Evolutionary conservation across 2,113 vertebrate genomes (phyloP), one percentile per base, ranked within the genome.

Genomic region (Craseonycteris thonglongyai): DNA sequence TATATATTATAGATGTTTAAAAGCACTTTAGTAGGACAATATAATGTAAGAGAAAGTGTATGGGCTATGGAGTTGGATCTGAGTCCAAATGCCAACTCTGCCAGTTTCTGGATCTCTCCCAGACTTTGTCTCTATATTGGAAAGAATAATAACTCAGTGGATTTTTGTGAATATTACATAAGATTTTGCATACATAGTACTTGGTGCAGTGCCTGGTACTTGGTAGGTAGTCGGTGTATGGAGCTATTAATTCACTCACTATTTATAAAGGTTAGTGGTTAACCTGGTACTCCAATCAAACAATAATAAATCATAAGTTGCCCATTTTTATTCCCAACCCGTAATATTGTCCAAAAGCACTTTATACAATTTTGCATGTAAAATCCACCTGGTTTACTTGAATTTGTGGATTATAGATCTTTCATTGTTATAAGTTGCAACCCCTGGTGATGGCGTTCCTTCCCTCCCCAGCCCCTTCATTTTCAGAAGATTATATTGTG

Each of bases 291-390:
- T 96, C 63, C 22, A 90, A 71, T 72, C 83, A 85, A 90, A 92
- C 63, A 93, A 72, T 90, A 93, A 96, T 92, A 91, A 97, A 96
- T 96, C 66, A 79, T 95, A 91, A 95, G 78, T 66, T 94, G 30
- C 72, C 58, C 4, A 0, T 38, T 49, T 49, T 80, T 90, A 83
- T 93, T 96, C 85, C 83, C 63, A 87, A 0, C 26, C 16, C 47
- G 22, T 89, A 59, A 65, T 94, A 85, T 49, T 96, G 54, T 93
- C 93, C 30, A 56, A 51, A 97, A 91, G 24, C 13, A 88, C 68
- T n/a, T 93, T 89, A 93, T 93, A 56, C 92, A 96, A 21, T 83
- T 96, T 87, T 24, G 30, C 63, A 91, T 93, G 24, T 89, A 95
- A 96, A 96, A 85, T 85, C 69, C 76, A 94, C 93, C 79, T 93